Evolutionary conservation across 2,113 vertebrate species (phyloP).

Genomic region (Protomyctophum bolini): DNA sequence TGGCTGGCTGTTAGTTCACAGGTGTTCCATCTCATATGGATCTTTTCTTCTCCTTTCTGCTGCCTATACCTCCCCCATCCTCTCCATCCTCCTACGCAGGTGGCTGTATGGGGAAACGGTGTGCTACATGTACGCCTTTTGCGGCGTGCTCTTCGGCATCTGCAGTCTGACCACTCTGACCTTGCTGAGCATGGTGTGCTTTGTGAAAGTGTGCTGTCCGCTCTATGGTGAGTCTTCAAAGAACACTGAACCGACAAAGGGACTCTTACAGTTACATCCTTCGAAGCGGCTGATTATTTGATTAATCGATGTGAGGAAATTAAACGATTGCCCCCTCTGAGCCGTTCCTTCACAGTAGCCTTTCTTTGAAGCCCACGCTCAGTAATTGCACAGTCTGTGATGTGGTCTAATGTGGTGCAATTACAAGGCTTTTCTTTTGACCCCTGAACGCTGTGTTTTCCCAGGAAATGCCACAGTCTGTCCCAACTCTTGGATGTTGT

Average conservation of each 20-base stretch:
- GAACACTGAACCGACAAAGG: constrained; percentile 11
- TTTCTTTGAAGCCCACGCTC: constrained; percentile 53
- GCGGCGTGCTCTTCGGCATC: constrained; percentile 80
- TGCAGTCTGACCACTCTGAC: constrained; percentile 82
- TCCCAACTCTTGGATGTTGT: neutral
- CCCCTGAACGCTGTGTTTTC: constrained; percentile 8
- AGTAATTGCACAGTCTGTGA: constrained; percentile 47
- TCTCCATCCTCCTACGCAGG: constrained; percentile 56
- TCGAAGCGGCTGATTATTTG: constrained; percentile 43
- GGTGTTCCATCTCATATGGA: constrained; percentile 22
- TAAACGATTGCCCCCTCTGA: constrained; percentile 31
- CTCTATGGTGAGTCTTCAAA: constrained; percentile 74
- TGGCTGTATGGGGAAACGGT: constrained; percentile 79
- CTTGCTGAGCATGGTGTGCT: constrained; percentile 80
- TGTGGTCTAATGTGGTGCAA: constrained; percentile 39
- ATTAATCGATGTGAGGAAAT: constrained; percentile 41
- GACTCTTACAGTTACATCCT: constrained; percentile 29
- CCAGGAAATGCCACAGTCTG: neutral
- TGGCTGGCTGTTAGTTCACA: constrained; percentile 20
- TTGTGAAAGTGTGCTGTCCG: constrained; percentile 83
- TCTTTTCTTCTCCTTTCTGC: constrained; percentile 19
- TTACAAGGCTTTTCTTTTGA: constrained; percentile 10
- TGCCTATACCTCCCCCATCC: constrained; percentile 17
- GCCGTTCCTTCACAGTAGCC: constrained; percentile 37
- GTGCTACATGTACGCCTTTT: constrained; percentile 82